phyloP scores from a whole-genome alignment of 2,888 invertebrate genomes.

The Pegoplata infirma region DNA sequence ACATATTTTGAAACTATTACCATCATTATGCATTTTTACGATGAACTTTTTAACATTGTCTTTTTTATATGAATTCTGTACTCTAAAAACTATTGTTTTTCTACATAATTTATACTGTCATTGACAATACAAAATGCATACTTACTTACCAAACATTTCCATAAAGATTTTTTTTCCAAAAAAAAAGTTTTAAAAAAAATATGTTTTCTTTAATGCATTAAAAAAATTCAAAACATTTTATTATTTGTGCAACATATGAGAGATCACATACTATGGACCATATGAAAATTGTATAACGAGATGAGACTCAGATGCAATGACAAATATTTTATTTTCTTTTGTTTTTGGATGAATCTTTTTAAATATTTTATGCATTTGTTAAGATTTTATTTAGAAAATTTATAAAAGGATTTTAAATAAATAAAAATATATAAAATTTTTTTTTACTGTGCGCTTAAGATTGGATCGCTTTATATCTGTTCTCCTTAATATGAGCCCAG shows the following conservation, averaged over 20 bases:
- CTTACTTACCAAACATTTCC: slow-evolving; percentile 3
- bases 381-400: no score
- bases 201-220: slow-evolving; percentile 38
- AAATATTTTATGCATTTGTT: no score
- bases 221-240: slow-evolving; percentile 27
- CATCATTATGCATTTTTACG: slow-evolving; percentile 43
- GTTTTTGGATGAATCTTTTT: no score
- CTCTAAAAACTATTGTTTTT: slow-evolving; percentile 27
- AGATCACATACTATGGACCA: no score
- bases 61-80: background rate
- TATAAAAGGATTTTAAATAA: no score
- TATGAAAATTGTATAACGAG: no score
- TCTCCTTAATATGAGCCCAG: no score
- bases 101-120: slow-evolving; percentile 51
- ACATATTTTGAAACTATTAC: slow-evolving; percentile 23
- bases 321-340: no score
- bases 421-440: no score
- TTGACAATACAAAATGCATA: slow-evolving; percentile 29
- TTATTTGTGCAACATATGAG: slow-evolving; percentile 14
- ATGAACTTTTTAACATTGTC: slow-evolving; percentile 14
- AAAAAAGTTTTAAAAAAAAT: slow-evolving; percentile 10
- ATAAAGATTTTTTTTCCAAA: background rate
- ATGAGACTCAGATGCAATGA: no score
- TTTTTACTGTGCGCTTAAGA: no score
- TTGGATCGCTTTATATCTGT: no score